Percentiles rank a stretch among this genome's conserved stretches.
These are phyloP conservation scores for Chouioia cunea DNA, from an alignment of 2,888 invertebrate species.

Conservation along the genomic window DNA sequence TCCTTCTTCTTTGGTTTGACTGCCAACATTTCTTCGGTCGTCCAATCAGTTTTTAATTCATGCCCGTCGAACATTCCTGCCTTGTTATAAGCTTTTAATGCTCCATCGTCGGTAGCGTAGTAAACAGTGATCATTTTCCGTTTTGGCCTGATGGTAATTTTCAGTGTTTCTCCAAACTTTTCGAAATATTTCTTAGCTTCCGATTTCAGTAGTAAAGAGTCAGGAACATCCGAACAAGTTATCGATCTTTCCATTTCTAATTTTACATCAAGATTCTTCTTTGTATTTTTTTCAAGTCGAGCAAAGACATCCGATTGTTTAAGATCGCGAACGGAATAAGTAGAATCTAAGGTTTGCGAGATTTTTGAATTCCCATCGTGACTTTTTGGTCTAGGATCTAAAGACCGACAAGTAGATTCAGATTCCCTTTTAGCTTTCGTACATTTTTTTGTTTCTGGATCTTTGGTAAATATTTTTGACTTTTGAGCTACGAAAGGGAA, in stretches of 20 bases:
- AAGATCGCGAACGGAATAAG: slow-evolving; percentile 5
- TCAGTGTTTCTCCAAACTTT: slow-evolving; percentile 79
- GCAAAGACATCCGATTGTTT: slow-evolving; percentile 50
- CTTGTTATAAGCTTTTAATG: slow-evolving; percentile 73
- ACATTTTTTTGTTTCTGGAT: neutral
- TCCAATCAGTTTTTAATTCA: slow-evolving; percentile 74
- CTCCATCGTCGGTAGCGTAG: slow-evolving; percentile 75
- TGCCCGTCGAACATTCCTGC: slow-evolving; percentile 75
- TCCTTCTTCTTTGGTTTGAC: slow-evolving; percentile 55
- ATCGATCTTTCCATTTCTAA: slow-evolving; percentile 55
- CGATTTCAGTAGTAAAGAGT: slow-evolving; percentile 73
- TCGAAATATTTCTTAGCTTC: slow-evolving; percentile 77
- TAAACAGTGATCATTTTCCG: slow-evolving; percentile 78
- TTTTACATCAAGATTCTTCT: slow-evolving; percentile 50
- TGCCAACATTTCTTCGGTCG: slow-evolving; percentile 69
- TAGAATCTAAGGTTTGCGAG: too few relatives aligned
- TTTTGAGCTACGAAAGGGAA: neutral
- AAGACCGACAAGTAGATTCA: neutral
- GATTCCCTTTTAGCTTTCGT: neutral
- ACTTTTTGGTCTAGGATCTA: neutral
- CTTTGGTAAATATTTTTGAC: neutral
- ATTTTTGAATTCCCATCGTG: too few relatives aligned
- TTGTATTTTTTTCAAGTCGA: slow-evolving; percentile 55
- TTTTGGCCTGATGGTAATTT: slow-evolving; percentile 76
- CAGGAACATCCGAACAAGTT: slow-evolving; percentile 76